Conservation (phyloP, 2,797 vertebrate species). For the Malurus splendens region DNA sequence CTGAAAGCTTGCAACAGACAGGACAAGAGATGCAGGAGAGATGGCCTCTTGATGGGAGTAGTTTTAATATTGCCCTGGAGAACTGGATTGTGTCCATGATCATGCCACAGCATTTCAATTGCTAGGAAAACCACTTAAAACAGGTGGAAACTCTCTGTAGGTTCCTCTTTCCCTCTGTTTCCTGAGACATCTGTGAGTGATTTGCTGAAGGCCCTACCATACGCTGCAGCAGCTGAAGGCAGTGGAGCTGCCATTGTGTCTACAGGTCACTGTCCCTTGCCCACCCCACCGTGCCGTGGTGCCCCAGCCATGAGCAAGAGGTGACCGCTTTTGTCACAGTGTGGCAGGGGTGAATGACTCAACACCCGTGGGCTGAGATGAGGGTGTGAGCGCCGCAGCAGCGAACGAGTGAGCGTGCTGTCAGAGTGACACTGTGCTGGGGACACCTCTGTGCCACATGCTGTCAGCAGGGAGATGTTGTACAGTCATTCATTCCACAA, state of each 20-base stretch:
- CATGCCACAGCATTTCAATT: neutral
- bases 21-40: neutral
- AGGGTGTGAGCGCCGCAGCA: neutral
- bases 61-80: neutral
- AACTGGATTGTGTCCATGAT: neutral
- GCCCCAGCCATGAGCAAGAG: too few relatives aligned
- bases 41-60: neutral
- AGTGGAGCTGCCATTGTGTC: neutral
- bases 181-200: neutral
- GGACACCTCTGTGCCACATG: accelerated
- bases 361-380: accelerated
- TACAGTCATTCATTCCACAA: neutral
- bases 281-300: too few relatives aligned
- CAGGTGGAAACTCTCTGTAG: neutral
- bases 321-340: neutral
- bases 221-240: accelerated
- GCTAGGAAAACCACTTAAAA: neutral
- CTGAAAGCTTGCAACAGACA: neutral
- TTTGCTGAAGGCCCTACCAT: neutral
- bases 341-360: neutral
- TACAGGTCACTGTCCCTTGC: neutral
- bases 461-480: neutral
- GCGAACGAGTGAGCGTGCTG: neutral
- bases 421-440: neutral
- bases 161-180: neutral